Evolutionary conservation across 2,888 invertebrate species (phyloP).

Genomic region (Salticus scenicus): DNA sequence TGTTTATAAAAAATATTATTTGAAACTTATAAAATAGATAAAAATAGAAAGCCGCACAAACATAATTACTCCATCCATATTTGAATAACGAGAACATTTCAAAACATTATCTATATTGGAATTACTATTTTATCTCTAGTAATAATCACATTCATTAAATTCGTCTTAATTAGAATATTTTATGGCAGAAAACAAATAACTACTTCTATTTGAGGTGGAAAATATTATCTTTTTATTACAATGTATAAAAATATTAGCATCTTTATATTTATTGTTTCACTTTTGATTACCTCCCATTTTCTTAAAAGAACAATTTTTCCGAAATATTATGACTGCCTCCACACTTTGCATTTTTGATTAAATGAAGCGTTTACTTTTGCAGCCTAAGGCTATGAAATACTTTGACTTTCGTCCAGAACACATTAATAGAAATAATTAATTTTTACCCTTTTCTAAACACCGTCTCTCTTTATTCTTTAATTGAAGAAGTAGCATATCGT

Average conservation of each 20-base stretch:
- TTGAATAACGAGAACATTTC: too few species aligned
- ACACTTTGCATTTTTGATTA: background rate
- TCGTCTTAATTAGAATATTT: too few species aligned
- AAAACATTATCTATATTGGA: too few species aligned
- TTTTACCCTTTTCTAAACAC: conserved; percentile 37
- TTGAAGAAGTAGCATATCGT: background rate
- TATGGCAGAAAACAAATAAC: too few species aligned
- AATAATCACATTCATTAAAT: too few species aligned
- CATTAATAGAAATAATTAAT: conserved; percentile 49
- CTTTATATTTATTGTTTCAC: background rate
- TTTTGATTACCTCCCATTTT: background rate
- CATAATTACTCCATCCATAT: too few species aligned
- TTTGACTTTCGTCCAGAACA: background rate
- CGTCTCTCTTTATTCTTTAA: conserved; percentile 24
- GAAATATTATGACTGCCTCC: background rate
- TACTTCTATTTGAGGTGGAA: too few species aligned
- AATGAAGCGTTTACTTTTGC: background rate
- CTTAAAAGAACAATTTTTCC: conserved; percentile 1
- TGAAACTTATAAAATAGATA: too few species aligned
- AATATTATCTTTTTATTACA: too few species aligned
- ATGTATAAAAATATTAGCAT: background rate
- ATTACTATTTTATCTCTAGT: too few species aligned
- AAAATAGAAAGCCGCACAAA: too few species aligned
- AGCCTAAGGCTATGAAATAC: background rate
- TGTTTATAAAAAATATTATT: too few species aligned